Conservation (phyloP, 2,797 vertebrate genomes). For the Serranus cabrilla region DNA sequence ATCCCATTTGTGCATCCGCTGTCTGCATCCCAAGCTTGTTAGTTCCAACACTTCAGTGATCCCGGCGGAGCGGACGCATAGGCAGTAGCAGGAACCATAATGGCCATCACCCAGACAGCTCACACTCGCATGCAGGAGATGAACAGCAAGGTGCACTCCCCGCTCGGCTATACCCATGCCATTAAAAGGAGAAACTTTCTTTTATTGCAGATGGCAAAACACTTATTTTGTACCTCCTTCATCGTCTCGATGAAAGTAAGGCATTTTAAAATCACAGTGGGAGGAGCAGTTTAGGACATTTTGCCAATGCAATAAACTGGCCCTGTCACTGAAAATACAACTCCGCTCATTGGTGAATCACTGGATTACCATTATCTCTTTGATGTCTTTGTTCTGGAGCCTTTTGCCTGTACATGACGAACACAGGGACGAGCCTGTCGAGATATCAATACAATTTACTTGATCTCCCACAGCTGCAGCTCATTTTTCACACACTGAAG, state of each 20-base stretch:
- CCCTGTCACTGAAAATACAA: constrained; percentile 59
- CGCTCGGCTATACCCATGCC: constrained; percentile 63
- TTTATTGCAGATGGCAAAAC: constrained; percentile 80
- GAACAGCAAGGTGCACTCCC: constrained; percentile 82
- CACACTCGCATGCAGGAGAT: constrained; percentile 70
- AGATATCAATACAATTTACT: constrained; percentile 58
- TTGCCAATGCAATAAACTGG: constrained; percentile 67
- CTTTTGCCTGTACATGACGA: constrained; percentile 39
- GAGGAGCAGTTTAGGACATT: constrained; percentile 74
- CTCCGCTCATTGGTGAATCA: constrained; percentile 51
- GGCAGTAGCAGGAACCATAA: constrained; percentile 81
- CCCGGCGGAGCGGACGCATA: constrained; percentile 77
- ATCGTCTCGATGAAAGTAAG: constrained; percentile 72
- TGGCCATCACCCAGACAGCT: constrained; percentile 85
- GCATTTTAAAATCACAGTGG: constrained; percentile 80
- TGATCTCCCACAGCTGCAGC: constrained; percentile 46
- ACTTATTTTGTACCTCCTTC: constrained; percentile 74
- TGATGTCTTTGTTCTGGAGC: constrained; percentile 67
- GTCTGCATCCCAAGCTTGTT: constrained; percentile 87
- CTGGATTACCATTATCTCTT: constrained; percentile 52
- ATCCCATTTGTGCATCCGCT: constrained; percentile 86
- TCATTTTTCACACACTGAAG: constrained; percentile 36
- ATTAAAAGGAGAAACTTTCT: constrained; percentile 80
- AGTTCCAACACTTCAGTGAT: constrained; percentile 87
- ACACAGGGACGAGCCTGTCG: constrained; percentile 46